Conservation (phyloP, 1,140 invertebrate species). For the Bacillus rossius region DNA sequence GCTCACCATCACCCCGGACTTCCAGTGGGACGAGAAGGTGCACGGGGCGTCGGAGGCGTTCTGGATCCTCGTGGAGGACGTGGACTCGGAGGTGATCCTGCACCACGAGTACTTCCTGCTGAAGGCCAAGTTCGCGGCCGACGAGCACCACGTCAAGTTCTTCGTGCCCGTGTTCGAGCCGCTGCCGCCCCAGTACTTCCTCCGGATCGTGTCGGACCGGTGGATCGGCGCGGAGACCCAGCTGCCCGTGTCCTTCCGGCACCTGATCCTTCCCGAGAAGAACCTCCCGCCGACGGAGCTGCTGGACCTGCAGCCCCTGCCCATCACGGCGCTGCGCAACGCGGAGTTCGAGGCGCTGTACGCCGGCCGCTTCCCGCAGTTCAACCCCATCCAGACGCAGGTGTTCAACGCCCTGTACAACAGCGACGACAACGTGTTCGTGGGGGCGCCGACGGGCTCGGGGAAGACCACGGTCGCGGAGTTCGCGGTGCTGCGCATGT, state of each 20-base stretch:
- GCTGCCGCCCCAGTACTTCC: conserved; percentile 95
- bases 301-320: conserved; percentile 95
- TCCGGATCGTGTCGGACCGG: conserved; percentile 57
- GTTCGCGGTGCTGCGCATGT: conserved; percentile 88
- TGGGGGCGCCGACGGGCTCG: conserved; percentile 90
- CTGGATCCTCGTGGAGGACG: conserved; percentile 98
- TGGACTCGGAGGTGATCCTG: conserved; percentile 92
- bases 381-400: conserved; percentile 99
- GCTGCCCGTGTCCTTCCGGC: conserved; percentile 94
- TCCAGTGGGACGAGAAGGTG: conserved; percentile 98
- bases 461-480: conserved; percentile 97
- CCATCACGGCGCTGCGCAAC: conserved; percentile 80
- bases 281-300: conserved; percentile 97
- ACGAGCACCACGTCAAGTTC: conserved; percentile 97
- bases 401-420: conserved; percentile 99
- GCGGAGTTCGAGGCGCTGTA: conserved; percentile 83
- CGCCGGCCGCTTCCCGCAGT: conserved; percentile 80
- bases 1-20: conserved; percentile 97
- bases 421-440: conserved; percentile 97
- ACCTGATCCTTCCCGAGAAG: conserved; percentile 97
- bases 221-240: conserved; percentile 95
- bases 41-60: conserved; percentile 96
- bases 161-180: conserved; percentile 99
- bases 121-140: conserved; percentile 89
- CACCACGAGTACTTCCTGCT: conserved; percentile 98